Evolutionary conservation across 37 sponge, comb jelly and placozoan species (phyloP), one percentile per base, ranked within the genome.

Genomic region (Mnemiopsis leidyi): DNA sequence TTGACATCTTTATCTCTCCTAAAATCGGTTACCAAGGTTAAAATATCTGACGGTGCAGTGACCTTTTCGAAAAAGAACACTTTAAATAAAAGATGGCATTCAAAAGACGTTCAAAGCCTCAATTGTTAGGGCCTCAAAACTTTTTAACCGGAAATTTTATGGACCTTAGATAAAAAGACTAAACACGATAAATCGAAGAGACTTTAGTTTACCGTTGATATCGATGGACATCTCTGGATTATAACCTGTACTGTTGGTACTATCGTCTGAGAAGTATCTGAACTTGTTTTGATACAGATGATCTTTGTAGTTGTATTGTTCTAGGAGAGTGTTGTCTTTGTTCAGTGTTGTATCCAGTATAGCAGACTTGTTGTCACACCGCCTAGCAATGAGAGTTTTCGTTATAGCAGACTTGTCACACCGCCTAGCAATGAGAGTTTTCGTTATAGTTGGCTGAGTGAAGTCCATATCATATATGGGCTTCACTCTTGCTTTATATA

Each of bases 1-100:
- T 77, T 34, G 79, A 77, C 79, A 34, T 77, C 79, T 77, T 77
- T 16, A 77, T 34, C 36, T 77, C 36, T 34, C 79, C 79, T 77
- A 36, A 77, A 13, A n/a, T n/a, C n/a, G n/a, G n/a, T n/a, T n/a
- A n/a, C n/a, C n/a, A n/a, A n/a, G n/a, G n/a, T n/a, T n/a, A n/a
- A n/a, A n/a, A n/a, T n/a, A n/a, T n/a, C n/a, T n/a, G n/a, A n/a
- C n/a, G n/a, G n/a, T n/a, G n/a, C n/a, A n/a, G n/a, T n/a, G n/a
- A n/a, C n/a, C n/a, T n/a, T n/a, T n/a, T n/a, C n/a, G n/a, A n/a
- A n/a, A n/a, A n/a, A n/a, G n/a, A n/a, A n/a, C n/a, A n/a, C n/a
- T n/a, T n/a, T n/a, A n/a, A n/a, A n/a, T n/a, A n/a, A n/a, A n/a
- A n/a, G n/a, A n/a, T n/a, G n/a, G n/a, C n/a, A n/a, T n/a, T n/a